These are phyloP conservation scores for Podotricha telesiphe DNA, from an alignment of 2,888 invertebrate genomes.

Conservation along the genomic window DNA sequence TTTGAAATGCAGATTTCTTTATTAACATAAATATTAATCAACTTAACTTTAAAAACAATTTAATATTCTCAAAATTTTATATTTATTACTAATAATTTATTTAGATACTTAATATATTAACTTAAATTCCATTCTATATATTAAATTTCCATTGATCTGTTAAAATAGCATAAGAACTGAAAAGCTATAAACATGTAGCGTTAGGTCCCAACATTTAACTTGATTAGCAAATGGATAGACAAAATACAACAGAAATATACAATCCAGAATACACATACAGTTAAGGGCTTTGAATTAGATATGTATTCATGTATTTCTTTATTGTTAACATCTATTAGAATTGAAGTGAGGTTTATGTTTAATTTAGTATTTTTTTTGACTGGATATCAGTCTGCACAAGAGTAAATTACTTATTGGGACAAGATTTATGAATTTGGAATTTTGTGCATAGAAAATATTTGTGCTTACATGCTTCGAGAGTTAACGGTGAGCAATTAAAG, in stretches of 20 bases:
- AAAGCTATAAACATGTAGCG: neutral
- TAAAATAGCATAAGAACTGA: neutral
- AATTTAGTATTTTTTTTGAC: neutral
- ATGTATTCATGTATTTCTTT: no score
- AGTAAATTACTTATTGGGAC: conserved; percentile 5
- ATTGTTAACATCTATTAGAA: neutral
- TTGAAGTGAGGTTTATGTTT: neutral
- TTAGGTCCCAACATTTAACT: neutral
- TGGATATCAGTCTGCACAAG: neutral
- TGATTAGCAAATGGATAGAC: no score
- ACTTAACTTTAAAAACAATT: neutral
- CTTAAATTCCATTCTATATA: no score
- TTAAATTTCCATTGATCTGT: neutral
- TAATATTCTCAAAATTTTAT: neutral
- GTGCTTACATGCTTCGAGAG: conserved; percentile 41
- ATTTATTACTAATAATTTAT: neutral
- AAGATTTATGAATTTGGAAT: conserved; percentile 33
- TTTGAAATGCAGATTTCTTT: neutral
- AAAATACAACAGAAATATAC: no score
- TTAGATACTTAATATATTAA: no score
- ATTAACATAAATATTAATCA: neutral
- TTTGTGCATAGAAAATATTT: conserved; percentile 48
- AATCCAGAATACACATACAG: no score
- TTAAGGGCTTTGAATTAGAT: no score
- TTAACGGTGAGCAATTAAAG: conserved; percentile 33